Evolutionary conservation across 2,113 vertebrate species (phyloP).

Genomic region (Rhinichthys klamathensis): DNA sequence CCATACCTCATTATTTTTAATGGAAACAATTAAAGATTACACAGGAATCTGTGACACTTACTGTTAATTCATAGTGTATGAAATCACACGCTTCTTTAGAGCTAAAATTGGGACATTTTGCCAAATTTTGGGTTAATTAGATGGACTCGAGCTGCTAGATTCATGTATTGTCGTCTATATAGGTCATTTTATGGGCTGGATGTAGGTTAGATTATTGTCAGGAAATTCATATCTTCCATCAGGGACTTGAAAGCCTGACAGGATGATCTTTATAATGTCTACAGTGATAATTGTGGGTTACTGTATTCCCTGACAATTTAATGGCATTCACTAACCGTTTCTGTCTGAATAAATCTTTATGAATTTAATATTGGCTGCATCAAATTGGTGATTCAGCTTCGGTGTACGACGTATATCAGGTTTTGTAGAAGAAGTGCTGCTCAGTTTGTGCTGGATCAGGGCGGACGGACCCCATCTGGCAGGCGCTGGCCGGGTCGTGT

Average conservation of each 20-base stretch:
- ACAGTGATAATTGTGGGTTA: not conserved
- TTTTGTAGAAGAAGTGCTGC: not conserved
- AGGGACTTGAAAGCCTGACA: constrained; percentile 21
- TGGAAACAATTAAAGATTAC: constrained; percentile 20
- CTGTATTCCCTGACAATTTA: constrained; percentile 8
- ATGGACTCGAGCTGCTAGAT: constrained; percentile 41
- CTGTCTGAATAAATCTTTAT: not conserved
- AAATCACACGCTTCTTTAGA: constrained; percentile 23
- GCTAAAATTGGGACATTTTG: constrained; percentile 48
- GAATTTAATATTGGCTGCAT: not conserved
- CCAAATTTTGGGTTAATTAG: constrained; percentile 55
- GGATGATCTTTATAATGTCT: constrained; percentile 5
- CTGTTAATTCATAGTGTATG: constrained; percentile 50
- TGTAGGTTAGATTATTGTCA: constrained; percentile 49
- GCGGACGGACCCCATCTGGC: constrained; percentile 26
- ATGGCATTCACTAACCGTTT: not conserved
- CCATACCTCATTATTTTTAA: not conserved
- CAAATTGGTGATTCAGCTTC: not conserved
- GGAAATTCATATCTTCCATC: constrained; percentile 1
- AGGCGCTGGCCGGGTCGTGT: not conserved
- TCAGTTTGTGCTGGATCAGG: not conserved
- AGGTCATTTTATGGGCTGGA: constrained; percentile 38
- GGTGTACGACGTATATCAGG: not conserved
- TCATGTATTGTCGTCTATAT: constrained; percentile 44
- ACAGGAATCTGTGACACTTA: constrained; percentile 33